Evolutionary conservation across 2,888 invertebrate species (phyloP).

Genomic region (Crioceris asparagi): DNA sequence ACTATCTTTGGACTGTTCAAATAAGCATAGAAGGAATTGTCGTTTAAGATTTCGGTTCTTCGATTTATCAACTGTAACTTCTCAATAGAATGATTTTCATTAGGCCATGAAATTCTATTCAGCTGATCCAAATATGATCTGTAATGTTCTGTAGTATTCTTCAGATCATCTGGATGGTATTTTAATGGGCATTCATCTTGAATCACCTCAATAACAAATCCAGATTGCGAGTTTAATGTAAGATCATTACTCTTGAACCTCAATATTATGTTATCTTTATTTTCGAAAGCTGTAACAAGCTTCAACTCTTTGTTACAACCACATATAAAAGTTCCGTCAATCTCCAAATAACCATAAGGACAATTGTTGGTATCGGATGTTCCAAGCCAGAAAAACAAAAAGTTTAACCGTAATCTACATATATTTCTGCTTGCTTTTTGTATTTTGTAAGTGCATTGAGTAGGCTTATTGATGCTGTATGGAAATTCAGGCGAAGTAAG

Average conservation of each 20-base stretch:
- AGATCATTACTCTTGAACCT: conserved; percentile 38
- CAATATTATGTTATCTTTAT: conserved; percentile 36
- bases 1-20: conserved; percentile 13
- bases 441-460: conserved; percentile 44
- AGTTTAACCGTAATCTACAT: conserved; percentile 43
- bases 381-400: conserved; percentile 46
- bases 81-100: no score
- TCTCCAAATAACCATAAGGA: conserved; percentile 42
- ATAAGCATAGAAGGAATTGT: conserved; percentile 6
- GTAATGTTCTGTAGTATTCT: no score
- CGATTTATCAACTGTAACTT: conserved; percentile 23
- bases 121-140: no score
- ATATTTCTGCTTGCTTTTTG: conserved; percentile 39
- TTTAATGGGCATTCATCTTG: conserved; percentile 49
- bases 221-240: conserved; percentile 34
- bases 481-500: conserved; percentile 50
- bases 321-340: conserved; percentile 47
- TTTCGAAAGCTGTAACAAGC: conserved; percentile 31
- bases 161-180: no score
- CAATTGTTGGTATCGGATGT: conserved; percentile 38
- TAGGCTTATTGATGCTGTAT: conserved; percentile 31
- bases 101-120: no score
- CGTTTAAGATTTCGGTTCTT: conserved; percentile 18
- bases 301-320: conserved; percentile 44
- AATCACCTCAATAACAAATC: conserved; percentile 45